Conservation (phyloP, 2,797 vertebrate species). For the Schizopygopsis malacanthus region DNA sequence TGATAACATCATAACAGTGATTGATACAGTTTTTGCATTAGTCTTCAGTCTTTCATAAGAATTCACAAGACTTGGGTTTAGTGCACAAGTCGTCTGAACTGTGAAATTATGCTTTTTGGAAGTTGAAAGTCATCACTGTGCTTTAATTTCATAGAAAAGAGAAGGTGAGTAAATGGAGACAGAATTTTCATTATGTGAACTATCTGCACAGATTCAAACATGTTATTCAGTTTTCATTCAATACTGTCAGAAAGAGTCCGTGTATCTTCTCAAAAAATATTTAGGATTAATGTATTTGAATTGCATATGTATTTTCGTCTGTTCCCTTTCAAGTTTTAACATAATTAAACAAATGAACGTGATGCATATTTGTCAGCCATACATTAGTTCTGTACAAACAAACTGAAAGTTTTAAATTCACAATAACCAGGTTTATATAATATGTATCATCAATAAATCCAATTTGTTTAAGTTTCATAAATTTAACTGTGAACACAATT, state of each 20-base stretch:
- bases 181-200: too few relatives aligned
- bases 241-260: background rate
- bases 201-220: too few relatives aligned
- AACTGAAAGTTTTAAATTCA: background rate
- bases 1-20: too few relatives aligned
- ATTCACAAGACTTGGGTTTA: too few relatives aligned
- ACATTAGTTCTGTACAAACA: background rate
- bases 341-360: background rate
- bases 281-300: background rate
- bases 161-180: too few relatives aligned
- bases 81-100: too few relatives aligned
- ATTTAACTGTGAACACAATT: background rate
- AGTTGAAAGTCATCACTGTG: too few relatives aligned
- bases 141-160: too few relatives aligned
- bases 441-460: background rate
- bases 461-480: background rate
- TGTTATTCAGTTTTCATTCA: background rate
- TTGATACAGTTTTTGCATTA: too few relatives aligned
- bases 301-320: background rate
- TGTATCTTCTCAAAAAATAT: background rate
- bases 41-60: too few relatives aligned
- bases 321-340: background rate
- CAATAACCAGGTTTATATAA: background rate
- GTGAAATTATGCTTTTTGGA: too few relatives aligned
- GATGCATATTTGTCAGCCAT: background rate